These are phyloP conservation scores for Austrofundulus limnaeus DNA, from an alignment of 2,113 vertebrate species.

Conservation along the genomic window DNA sequence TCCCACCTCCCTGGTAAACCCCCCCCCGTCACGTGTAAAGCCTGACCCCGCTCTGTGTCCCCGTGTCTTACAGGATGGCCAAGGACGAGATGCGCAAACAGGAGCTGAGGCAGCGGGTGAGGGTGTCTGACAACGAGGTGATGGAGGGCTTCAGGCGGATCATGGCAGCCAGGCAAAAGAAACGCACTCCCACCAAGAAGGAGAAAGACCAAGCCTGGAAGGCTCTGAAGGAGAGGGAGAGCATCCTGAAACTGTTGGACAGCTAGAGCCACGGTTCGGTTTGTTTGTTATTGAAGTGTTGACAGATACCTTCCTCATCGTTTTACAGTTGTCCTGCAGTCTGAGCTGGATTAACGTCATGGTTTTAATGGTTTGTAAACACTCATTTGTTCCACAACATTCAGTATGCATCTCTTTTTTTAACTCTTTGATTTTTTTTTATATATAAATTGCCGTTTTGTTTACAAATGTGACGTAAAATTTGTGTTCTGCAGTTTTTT, in stretches of 20 bases:
- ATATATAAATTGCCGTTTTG: constrained; percentile 32
- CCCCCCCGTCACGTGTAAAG: neutral
- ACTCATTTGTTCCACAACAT: constrained; percentile 16
- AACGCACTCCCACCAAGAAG: constrained; percentile 96
- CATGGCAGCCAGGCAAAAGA: constrained; percentile 98
- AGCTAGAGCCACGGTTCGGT: too few relatives aligned
- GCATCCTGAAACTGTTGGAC: constrained; percentile 94
- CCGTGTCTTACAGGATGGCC: constrained; percentile 80
- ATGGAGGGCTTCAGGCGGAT: constrained; percentile 99
- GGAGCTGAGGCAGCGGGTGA: constrained; percentile 92
- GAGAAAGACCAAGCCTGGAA: constrained; percentile 99
- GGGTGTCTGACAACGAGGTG: constrained; percentile 95
- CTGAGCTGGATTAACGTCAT: constrained; percentile 13
- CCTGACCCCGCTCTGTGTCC: neutral
- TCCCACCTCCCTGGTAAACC: neutral
- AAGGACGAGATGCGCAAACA: constrained; percentile 95
- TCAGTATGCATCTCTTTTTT: constrained; percentile 6
- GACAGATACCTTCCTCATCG: neutral
- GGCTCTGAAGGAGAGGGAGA: constrained; percentile 94
- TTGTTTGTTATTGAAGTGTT: too few relatives aligned
- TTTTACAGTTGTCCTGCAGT: constrained; percentile 19
- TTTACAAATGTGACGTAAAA: constrained; percentile 38
- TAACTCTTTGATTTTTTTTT: constrained; percentile 9
- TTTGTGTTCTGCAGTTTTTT: neutral
- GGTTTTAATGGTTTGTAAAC: constrained; percentile 23